These are phyloP conservation scores for Tanaodytes sp. DNA, from an alignment of 2,888 invertebrate species.

Conservation along the genomic window DNA sequence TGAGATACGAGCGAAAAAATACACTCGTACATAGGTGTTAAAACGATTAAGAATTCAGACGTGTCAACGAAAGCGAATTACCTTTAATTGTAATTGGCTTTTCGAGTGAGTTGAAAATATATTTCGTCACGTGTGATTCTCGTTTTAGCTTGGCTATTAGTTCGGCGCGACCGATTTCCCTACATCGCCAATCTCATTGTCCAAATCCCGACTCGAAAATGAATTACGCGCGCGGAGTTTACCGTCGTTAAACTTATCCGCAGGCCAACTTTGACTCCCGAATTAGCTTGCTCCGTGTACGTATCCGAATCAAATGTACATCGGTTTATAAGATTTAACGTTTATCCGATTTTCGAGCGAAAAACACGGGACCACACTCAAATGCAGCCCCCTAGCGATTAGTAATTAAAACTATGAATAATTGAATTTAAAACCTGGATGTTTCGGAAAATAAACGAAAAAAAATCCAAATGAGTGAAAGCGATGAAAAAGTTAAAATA, in stretches of 20 bases:
- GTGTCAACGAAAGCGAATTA: slow-evolving; percentile 63
- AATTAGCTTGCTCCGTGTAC: slow-evolving; percentile 19
- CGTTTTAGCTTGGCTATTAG: slow-evolving; percentile 60
- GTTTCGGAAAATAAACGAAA: neutral
- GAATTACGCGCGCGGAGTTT: slow-evolving; percentile 47
- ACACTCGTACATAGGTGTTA: slow-evolving; percentile 59
- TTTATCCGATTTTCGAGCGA: slow-evolving; percentile 26
- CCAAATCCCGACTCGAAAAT: slow-evolving; percentile 58
- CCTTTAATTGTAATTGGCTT: slow-evolving; percentile 63
- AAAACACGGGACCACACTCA: slow-evolving; percentile 21
- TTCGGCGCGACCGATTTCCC: slow-evolving; percentile 60
- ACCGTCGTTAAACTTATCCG: slow-evolving; percentile 44
- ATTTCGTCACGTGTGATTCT: slow-evolving; percentile 63
- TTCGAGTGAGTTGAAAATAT: slow-evolving; percentile 62
- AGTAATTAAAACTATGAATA: slow-evolving; percentile 2
- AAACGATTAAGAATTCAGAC: slow-evolving; percentile 64
- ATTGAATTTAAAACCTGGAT: too few species aligned
- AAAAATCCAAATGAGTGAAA: too few species aligned
- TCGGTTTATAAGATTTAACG: slow-evolving; percentile 41
- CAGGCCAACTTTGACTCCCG: slow-evolving; percentile 40
- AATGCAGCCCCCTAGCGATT: neutral
- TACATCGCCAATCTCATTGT: slow-evolving; percentile 62
- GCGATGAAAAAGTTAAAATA: too few species aligned
- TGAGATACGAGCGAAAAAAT: neutral
- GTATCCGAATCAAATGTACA: slow-evolving; percentile 43